Conservation (phyloP, 2,797 vertebrate species). For the Mallotus villosus region DNA sequence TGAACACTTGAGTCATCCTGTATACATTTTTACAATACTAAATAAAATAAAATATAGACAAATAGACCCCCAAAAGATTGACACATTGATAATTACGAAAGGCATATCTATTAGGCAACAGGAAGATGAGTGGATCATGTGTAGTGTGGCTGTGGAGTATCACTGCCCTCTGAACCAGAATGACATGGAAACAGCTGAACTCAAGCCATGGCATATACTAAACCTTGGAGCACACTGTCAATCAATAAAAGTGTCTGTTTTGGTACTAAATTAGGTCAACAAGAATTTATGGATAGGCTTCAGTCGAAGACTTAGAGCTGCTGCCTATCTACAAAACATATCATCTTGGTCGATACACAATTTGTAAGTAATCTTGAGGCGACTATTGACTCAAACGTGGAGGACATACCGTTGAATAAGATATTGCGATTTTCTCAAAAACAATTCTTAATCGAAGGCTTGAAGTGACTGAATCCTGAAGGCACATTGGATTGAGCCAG, state of each 20-base stretch:
- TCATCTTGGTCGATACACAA: background rate
- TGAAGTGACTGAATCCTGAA: slow-evolving; percentile 8
- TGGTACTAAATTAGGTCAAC: background rate
- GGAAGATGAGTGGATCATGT: background rate
- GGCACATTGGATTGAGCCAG: slow-evolving; percentile 6
- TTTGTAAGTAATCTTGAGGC: too few species aligned
- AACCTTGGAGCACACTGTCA: background rate
- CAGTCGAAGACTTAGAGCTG: background rate
- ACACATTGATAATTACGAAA: slow-evolving; percentile 6
- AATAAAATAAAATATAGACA: background rate
- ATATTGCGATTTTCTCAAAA: background rate
- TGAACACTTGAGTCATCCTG: background rate
- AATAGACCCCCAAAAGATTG: background rate
- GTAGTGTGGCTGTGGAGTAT: background rate
- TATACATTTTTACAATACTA: background rate
- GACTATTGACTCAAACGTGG: too few species aligned
- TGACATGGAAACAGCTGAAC: background rate
- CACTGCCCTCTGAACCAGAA: background rate
- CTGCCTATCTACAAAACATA: background rate
- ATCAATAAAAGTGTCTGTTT: background rate
- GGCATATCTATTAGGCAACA: background rate
- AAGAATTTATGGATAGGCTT: background rate
- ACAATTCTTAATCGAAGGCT: background rate
- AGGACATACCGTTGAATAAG: background rate
- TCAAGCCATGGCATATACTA: background rate